These are phyloP conservation scores for Zaprionus camerounensis DNA, from an alignment of 1,140 invertebrate genomes.

Conservation along the genomic window DNA sequence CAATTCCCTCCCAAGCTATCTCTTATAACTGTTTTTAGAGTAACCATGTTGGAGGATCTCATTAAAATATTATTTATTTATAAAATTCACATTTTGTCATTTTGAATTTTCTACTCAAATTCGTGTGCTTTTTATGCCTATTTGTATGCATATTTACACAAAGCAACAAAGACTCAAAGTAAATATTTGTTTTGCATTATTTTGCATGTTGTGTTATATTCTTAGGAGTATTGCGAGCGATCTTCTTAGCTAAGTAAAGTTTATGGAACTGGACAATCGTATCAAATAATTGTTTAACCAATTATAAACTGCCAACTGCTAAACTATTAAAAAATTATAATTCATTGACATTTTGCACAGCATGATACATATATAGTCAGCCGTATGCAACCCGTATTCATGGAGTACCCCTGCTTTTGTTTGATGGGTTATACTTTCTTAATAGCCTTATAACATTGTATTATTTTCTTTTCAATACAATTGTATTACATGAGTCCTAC, in stretches of 20 bases:
- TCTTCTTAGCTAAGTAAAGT: not conserved
- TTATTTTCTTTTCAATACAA: constrained; percentile 11
- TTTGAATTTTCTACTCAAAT: not conserved
- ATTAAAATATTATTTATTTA: not conserved
- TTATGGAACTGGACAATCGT: constrained; percentile 6
- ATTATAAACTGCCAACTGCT: not conserved
- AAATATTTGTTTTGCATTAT: not conserved
- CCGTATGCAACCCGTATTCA: constrained; percentile 28
- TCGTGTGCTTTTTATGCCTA: not conserved
- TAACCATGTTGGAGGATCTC: not conserved
- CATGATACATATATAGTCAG: constrained; percentile 19
- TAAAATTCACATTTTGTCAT: not conserved
- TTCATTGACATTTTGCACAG: constrained; percentile 25
- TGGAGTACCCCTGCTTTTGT: constrained; percentile 16
- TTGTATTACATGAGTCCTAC: constrained; percentile 15
- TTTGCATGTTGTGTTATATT: not conserved
- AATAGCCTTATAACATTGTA: constrained; percentile 18
- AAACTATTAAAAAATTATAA: not conserved
- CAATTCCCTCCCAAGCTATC: not conserved
- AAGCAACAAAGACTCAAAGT: not conserved
- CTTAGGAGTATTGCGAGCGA: not conserved
- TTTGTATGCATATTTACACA: not conserved
- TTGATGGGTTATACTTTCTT: constrained; percentile 25
- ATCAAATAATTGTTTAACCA: not conserved
- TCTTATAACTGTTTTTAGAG: not conserved